Base-by-base conservation (phyloP, 2,113 vertebrate genomes). In the Pantherophis guttatus region DNA sequence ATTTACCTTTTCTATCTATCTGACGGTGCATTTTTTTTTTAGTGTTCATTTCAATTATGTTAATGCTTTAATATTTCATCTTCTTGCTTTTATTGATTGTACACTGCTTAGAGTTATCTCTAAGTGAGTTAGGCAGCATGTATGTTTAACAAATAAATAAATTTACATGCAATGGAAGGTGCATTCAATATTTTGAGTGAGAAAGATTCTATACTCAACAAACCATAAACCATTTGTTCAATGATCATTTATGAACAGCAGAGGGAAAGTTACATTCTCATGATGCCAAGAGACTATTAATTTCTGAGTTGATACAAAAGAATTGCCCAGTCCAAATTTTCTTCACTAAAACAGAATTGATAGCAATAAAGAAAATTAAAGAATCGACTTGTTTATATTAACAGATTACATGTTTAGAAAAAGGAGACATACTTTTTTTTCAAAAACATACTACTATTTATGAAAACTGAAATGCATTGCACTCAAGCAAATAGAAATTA, bases 361-460 rank as follows among this genome's bases (percentile, higher is more conserved):
- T 95, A 95, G 96, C 97, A 97, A 95, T 93, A 92, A 96, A 95
- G 39, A 94, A 95, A 87, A 92, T 19, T 92, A 94, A 96, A 96
- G 95, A 87, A 95, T 94, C 93, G 96, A 91, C 55, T 44, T 94
- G 94, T 94, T 54, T 2, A 15, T 44, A 75, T 10, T n/a, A 92
- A 3, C 26, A 52, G 44, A 17, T 44, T 62, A n/a, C 85, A 92
- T 62, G 3, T 88, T 62, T 54, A 24, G 52, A 54, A 53, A 88
- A 92, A 88, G 6, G 5, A 70, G 26, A 15, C 26, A 24, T 26
- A 85, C n/a, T 19, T 11, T 26, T 19, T 88, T 88, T 39, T 13
- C 13, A 89, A 70, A 44, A 75, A 39, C 88, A 12, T 23, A 53
- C 48, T 24, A 55, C 75, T 55, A 93, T 94, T 90, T 89, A 81